Conservation (phyloP, 2,888 invertebrate genomes). For the Nephrocerus scutellatus region DNA sequence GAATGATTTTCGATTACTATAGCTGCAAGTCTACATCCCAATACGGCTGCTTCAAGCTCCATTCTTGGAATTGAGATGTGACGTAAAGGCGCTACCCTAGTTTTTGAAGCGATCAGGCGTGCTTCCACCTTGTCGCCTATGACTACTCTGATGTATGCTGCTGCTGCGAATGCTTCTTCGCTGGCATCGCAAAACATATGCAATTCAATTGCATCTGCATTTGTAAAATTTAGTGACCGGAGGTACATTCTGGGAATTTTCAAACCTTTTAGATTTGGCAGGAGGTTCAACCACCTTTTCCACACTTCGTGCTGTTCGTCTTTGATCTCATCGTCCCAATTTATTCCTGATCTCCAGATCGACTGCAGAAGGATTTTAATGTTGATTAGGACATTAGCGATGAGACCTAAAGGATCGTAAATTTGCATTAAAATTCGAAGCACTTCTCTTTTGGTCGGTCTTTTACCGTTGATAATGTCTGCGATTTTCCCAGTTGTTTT, state of each 20-base stretch:
- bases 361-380: slow-evolving; percentile 22
- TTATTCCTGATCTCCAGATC: slow-evolving; percentile 17
- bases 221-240: slow-evolving; percentile 4
- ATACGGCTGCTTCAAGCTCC: slow-evolving; percentile 24
- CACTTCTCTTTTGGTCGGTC: slow-evolving; percentile 19
- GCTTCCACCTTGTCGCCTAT: slow-evolving; percentile 6
- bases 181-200: slow-evolving; percentile 18
- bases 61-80: slow-evolving; percentile 23
- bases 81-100: slow-evolving; percentile 25
- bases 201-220: background rate
- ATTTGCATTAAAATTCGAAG: slow-evolving; percentile 18
- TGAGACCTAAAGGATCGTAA: slow-evolving; percentile 19
- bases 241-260: slow-evolving; percentile 19
- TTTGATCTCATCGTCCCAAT: slow-evolving; percentile 18
- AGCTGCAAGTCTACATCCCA: slow-evolving; percentile 21
- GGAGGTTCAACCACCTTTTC: slow-evolving; percentile 9
- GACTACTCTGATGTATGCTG: slow-evolving; percentile 21
- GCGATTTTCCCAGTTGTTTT: slow-evolving; percentile 16
- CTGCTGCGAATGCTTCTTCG: slow-evolving; percentile 24
- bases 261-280: slow-evolving; percentile 10
- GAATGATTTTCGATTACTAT: slow-evolving; percentile 13
- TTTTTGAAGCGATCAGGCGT: slow-evolving; percentile 22
- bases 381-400: slow-evolving; percentile 10
- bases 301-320: slow-evolving; percentile 10
- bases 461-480: slow-evolving; percentile 8